Evolutionary conservation across 2,888 invertebrate genomes (phyloP), one percentile per base, ranked within the genome.

Genomic region (Dugesia japonica): DNA sequence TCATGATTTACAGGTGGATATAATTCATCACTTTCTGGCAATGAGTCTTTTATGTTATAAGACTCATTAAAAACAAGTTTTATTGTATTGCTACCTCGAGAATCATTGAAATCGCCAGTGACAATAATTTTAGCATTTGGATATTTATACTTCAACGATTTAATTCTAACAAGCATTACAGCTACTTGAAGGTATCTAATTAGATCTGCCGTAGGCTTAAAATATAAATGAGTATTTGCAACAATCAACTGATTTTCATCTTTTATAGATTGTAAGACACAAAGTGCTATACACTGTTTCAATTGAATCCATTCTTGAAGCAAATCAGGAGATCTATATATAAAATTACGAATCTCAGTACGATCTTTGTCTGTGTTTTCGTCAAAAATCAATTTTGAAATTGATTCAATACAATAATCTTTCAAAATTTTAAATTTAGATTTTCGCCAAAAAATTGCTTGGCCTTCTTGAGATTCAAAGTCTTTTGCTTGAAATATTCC

Each of bases 151-250:
- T 38, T 38, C 9, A 38, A 13, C 17, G 17, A 38, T 13, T 17
- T 38, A 27, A 93, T 82, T 86, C 90, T 91, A 71, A 88, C 86
- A 79, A 92, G 87, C 27, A 88, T 87, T 79, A 90, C 88, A 31
- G 89, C 90, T 31, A 89, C 89, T 87, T 95, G 95, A 26, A 94
- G 83, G 1, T 94, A 86, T 79, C 95, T 87, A 80, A 95, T 89
- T 82, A 93, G 91, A 84, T 92, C 91, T 4, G 94, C 91, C 83
- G 90, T 89, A 0, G 93, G 92, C 83, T 92, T 91, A 82, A 92
- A 95, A 86, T 92, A 95, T 73, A 95, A 87, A 86, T 97, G 95
- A 0, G 92, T 93, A 82, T 93, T 94, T 20, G 89, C 92, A 1
- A 86, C 82, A 56, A 83, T 78, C 7, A 87, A 72, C 17, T 79